A percentile compares a stretch with the other conserved stretches of the same genome.
These are phyloP conservation scores for Blastobasis adustella DNA, from an alignment of 2,888 invertebrate species.

Conservation along the genomic window DNA sequence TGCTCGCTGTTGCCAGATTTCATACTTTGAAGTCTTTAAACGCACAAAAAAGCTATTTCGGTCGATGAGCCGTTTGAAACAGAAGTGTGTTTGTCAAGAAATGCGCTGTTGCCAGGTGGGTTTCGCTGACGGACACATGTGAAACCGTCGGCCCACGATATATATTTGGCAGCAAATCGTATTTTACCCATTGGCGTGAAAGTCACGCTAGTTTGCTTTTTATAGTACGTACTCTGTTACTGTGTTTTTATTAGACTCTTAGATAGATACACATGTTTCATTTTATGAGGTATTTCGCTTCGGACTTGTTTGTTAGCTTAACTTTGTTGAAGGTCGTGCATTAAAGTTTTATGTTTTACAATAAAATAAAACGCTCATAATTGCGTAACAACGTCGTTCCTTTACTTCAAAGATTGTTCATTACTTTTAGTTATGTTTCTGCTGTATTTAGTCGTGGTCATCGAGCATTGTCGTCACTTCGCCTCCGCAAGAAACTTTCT, in stretches of 20 bases:
- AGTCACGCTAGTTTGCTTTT: slow-evolving; percentile 21
- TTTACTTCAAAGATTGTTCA: no score
- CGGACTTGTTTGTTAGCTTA: background rate
- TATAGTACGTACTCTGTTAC: background rate
- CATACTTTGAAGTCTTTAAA: slow-evolving; percentile 8
- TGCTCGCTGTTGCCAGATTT: slow-evolving; percentile 6
- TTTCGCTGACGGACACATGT: slow-evolving; percentile 30
- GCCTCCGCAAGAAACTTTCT: slow-evolving; percentile 45
- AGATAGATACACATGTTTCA: no score
- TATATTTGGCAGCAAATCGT: slow-evolving; percentile 39
- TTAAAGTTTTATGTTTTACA: no score
- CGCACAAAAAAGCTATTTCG: slow-evolving; percentile 20
- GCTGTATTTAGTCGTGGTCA: slow-evolving; percentile 1
- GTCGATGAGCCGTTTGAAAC: slow-evolving; percentile 26
- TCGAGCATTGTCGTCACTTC: slow-evolving; percentile 21
- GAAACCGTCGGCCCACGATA: slow-evolving; percentile 21
- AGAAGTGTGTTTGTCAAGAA: slow-evolving; percentile 23
- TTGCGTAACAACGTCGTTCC: no score
- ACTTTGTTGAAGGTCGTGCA: background rate
- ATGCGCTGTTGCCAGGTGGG: slow-evolving; percentile 32
- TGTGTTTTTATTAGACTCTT: no score
- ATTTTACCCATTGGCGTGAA: slow-evolving; percentile 28
- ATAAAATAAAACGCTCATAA: no score
- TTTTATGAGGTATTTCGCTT: no score
- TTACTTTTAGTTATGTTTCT: slow-evolving; percentile 3